phyloP scores from a whole-genome alignment of 2,888 invertebrate genomes.

The Unio pictorum region DNA sequence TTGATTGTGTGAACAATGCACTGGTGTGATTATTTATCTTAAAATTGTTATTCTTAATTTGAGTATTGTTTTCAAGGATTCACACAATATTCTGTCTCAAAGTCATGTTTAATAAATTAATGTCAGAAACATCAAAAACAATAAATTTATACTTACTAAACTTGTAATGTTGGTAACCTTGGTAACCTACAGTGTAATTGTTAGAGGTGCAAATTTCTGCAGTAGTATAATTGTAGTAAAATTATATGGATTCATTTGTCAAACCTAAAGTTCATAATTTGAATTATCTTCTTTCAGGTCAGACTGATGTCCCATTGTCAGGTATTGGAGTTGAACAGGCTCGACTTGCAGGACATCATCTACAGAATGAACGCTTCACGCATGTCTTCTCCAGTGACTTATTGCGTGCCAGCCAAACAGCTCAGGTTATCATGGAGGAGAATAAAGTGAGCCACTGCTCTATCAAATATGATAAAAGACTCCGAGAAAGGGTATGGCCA shows the following conservation, averaged over 20 bases:
- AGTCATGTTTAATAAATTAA: too few relatives aligned
- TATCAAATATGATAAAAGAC: slow-evolving; percentile 48
- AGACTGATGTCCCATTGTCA: slow-evolving; percentile 60
- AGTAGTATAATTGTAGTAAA: neutral
- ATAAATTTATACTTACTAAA: too few relatives aligned
- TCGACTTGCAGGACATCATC: slow-evolving; percentile 48
- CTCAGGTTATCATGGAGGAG: slow-evolving; percentile 47
- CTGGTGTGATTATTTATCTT: too few relatives aligned
- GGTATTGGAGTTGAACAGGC: slow-evolving; percentile 60
- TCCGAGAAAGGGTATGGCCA: slow-evolving; percentile 60
- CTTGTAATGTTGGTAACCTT: too few relatives aligned
- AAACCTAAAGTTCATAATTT: too few relatives aligned
- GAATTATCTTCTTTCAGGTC: slow-evolving; percentile 47
- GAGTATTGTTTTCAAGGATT: too few relatives aligned
- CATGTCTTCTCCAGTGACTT: slow-evolving; percentile 66
- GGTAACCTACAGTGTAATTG: too few relatives aligned
- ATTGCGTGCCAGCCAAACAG: slow-evolving; percentile 57
- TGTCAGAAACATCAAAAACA: too few relatives aligned
- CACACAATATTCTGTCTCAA: too few relatives aligned
- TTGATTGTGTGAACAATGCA: too few relatives aligned
- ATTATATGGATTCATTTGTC: neutral
- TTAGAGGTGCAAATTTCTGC: too few relatives aligned
- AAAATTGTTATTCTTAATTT: too few relatives aligned
- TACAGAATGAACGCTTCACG: slow-evolving; percentile 60
- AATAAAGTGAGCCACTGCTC: slow-evolving; percentile 43